Base-by-base conservation (phyloP, 2,113 vertebrate species). In the Nibea coibor region DNA sequence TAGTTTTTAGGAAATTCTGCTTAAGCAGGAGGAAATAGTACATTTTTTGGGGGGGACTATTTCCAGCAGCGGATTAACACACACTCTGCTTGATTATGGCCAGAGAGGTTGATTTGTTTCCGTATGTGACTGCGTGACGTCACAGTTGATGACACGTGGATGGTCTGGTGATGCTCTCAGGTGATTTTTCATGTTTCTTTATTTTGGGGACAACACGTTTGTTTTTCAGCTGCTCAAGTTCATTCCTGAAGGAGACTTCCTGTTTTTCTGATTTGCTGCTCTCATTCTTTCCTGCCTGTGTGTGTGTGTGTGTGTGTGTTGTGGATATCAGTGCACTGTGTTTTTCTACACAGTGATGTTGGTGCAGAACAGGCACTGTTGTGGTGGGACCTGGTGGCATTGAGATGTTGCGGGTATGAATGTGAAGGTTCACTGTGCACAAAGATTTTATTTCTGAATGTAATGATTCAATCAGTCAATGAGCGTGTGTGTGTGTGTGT, bases 181-280 rank as follows among this genome's bases (percentile, higher is more conserved):
- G 35, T 72, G 16, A 72, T 43, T 73, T 57, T 45, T 80, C 12
- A 24, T 51, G 62, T 54, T 24, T 66, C 20, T 75, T 31, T 54
- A 51, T 71, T 71, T 85, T 77, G 4, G 14, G 35, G 31, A 57
- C 7, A 4, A 31, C 31, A 56, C 15, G 35, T 85, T 77, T 85
- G 63, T 80, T 84, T 72, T 56, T 64, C 47, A 83, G 76, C 76
- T 53, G 65, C 85, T 82, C n/a, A 17, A 48, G 51, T 59, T 87
- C 74, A 81, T 72, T 85, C 82, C 89, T 87, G 74, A 84, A 72
- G 75, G 69, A 81, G 70, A 91, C 80, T 85, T 90, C 89, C 89
- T 92, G 87, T 92, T 89, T 93, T 86, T 80, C 72, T 74, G 82
- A 81, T 63, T 86, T 31, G 63, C 75, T 64, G 75, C 75, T 72